A percentile compares a stretch with the other conserved stretches of the same genome.
Conservation (phyloP, 2,797 vertebrate genomes). For the Cirrhinus mrigala region DNA sequence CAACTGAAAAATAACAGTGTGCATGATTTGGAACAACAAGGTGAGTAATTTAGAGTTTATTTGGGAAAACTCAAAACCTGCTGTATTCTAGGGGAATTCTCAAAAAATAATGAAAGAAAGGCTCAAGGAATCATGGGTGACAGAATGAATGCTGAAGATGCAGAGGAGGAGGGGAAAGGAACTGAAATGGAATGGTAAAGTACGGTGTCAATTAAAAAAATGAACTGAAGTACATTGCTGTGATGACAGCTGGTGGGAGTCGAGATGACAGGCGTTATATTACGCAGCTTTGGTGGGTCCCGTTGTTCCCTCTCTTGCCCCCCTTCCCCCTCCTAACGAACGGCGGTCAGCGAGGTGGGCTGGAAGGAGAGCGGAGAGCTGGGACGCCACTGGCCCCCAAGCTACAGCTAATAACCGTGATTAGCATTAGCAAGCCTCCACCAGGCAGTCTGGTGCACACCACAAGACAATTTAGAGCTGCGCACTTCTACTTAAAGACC, state of each 20-base stretch:
- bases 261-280: slow-evolving; percentile 90
- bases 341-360: slow-evolving; percentile 61
- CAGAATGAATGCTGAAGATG: slow-evolving; percentile 24
- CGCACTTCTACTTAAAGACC: slow-evolving; percentile 74
- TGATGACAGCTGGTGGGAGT: slow-evolving; percentile 92
- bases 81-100: not conserved
- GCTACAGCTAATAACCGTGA: slow-evolving; percentile 82
- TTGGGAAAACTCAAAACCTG: not conserved
- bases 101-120: slow-evolving; percentile 64
- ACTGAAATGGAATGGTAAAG: slow-evolving; percentile 80
- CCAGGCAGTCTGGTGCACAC: slow-evolving; percentile 48
- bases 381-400: slow-evolving; percentile 79
- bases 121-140: slow-evolving; percentile 66
- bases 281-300: slow-evolving; percentile 83
- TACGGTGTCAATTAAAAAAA: slow-evolving; percentile 99
- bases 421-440: slow-evolving; percentile 45
- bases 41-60: too few species aligned
- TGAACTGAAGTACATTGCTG: slow-evolving; percentile 82
- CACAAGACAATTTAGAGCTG: slow-evolving; percentile 46
- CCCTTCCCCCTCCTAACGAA: slow-evolving; percentile 66
- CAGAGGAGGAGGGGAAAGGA: slow-evolving; percentile 63
- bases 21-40: too few species aligned
- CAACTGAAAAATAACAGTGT: too few species aligned
- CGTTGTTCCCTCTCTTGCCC: slow-evolving; percentile 56
- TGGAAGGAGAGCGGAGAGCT: slow-evolving; percentile 61